Base-by-base conservation (phyloP, 2,888 invertebrate genomes). In the Coenonympha arcania region DNA sequence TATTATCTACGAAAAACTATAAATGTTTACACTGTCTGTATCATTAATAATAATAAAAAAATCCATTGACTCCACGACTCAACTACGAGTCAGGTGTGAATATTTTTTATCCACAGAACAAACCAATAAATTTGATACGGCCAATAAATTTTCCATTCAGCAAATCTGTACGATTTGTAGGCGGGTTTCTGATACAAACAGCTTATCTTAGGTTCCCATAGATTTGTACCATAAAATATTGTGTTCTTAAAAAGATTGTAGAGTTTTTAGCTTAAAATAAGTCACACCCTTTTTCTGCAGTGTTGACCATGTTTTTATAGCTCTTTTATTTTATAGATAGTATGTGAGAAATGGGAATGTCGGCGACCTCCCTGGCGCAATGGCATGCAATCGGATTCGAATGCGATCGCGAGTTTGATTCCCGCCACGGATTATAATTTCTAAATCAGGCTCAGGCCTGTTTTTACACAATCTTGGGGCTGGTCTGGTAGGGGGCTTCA, bases 81-180 rank as follows among this genome's bases (percentile, higher is more conserved):
- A n/a, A n/a, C n/a, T n/a, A n/a, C n/a, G n/a, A 46, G 64, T 68
- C 64, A 63, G 62, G 62, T 63, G 65, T 58, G 57, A 62, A 30
- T 26, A 46, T 59, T 66, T 62, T 63, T 59, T 57, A 59, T 52
- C 50, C 45, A n/a, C 54, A 62, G 57, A 64, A 66, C 62, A 65
- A 63, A 64, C 61, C 54, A 62, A 61, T 68, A 64, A 64, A 57
- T 60, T 60, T 53, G 72, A 71, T 75, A 69, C 56, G 54, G 58
- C 55, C 73, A 68, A 85, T 84, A 83, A 83, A 84, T 83, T 81
- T 70, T 72, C 72, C 65, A 75, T 83, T 80, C 72, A 79, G 61
- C 63, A 53, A 80, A 85, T 85, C 82, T 84, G 85, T 81, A 71
- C 59, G 64, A 62, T 61, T 64, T 56, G 82, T 81, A 80, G 85